A percentile compares a stretch with the other conserved stretches of the same genome.
phyloP scores from a whole-genome alignment of 2,797 vertebrate species.

The Limnodromus scolopaceus region DNA sequence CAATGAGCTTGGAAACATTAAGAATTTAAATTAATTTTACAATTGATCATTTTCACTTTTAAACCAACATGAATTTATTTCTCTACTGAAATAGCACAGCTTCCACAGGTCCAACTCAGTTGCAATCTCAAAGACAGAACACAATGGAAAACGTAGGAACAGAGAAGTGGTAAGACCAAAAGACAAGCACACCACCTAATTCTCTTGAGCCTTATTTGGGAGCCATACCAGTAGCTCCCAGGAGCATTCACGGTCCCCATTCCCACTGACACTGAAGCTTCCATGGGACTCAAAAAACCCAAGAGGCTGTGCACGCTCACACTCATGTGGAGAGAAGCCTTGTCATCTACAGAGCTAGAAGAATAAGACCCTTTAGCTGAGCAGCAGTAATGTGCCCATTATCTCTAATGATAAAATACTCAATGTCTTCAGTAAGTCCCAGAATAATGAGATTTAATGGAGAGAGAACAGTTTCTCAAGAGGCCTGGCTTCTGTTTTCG shows the following conservation, averaged over 20 bases:
- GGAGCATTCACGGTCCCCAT: background rate
- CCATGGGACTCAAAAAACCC: accelerated
- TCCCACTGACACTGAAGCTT: background rate
- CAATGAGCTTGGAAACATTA: background rate
- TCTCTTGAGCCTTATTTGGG: background rate
- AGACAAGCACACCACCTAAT: background rate
- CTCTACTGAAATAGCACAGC: background rate
- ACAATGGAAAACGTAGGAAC: background rate
- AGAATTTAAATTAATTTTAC: background rate
- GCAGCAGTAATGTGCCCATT: background rate
- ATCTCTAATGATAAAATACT: background rate
- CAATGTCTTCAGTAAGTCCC: background rate
- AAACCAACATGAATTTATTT: background rate
- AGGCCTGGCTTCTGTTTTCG: background rate
- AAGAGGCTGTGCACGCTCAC: background rate
- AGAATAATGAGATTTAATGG: background rate
- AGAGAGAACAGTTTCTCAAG: background rate
- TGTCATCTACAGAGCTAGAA: accelerated
- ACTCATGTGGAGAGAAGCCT: background rate
- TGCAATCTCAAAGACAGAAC: background rate
- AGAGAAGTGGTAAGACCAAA: background rate
- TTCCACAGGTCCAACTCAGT: background rate
- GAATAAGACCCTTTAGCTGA: background rate
- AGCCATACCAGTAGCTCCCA: background rate
- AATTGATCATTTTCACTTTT: background rate